Base-by-base conservation (phyloP, 2,888 invertebrate genomes). In the Tenthredo amoena region DNA sequence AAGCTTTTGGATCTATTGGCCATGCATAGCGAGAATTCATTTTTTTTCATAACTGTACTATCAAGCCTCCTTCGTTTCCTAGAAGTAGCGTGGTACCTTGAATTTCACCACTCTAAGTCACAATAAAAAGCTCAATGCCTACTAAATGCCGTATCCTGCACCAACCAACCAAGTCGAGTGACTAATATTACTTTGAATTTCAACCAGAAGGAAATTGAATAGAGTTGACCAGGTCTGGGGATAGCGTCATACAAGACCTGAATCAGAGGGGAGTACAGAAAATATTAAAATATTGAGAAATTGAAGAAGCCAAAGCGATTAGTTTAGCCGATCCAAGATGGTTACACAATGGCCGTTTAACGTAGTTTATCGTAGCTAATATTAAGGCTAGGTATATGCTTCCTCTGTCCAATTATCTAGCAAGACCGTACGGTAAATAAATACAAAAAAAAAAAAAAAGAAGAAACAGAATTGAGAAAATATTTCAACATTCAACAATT, bases 361-460 rank as follows among this genome's bases (percentile, higher is more conserved):
- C 21, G 84, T 74, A 74, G 76, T 50, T 58, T 72, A 31, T 62
- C 50, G 65, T 43, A 47, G 84, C 76, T 85, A 77, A 65, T 58
- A 58, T 79, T 83, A 62, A 81, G 62, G 43, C 62, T 81, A 55
- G 40, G n/a, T 71, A 43, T 71, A 85, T 85, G 85, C 82, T 85
- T 85, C 55, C 71, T 82, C 82, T 81, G 71, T 85, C 82, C 65
- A 37, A 85, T 47, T 68, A 21, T 26, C 21, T 10, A 83, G 26
- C 71, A 72, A 74, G 15, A 58, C 31, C 26, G 55, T 71, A 40
- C 31, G 50, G 37, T 26, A 26, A 21, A 21, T 10, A 21, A 10
- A 26, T 26, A 12, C 9, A 26, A 62, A 18, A 62, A 21, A 26
- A 55, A 40, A 21, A 9, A 40, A 62, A 37, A 79, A 47, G 43